These are phyloP conservation scores for Drosophila rubida DNA, from an alignment of 2,888 invertebrate species.

Conservation along the genomic window DNA sequence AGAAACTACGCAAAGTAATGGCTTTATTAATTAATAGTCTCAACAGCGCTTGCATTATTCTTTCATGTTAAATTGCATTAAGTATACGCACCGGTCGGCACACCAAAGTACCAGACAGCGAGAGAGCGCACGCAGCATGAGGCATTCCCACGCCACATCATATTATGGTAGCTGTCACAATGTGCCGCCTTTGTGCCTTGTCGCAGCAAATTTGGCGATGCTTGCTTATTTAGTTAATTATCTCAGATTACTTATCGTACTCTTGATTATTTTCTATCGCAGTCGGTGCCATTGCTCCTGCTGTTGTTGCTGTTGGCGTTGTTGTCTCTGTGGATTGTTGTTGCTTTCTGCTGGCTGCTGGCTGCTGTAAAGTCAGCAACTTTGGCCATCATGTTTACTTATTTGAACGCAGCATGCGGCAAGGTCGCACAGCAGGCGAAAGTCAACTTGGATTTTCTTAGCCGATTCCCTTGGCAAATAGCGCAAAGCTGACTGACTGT, in stretches of 20 bases:
- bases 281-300: constrained; percentile 41
- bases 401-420: constrained; percentile 75
- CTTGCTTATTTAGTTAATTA: constrained; percentile 76
- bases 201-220: constrained; percentile 72
- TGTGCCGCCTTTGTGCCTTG: constrained; percentile 50
- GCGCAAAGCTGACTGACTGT: constrained; percentile 22
- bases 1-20: too few relatives aligned
- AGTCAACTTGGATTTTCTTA: constrained; percentile 75
- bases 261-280: constrained; percentile 75
- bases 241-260: constrained; percentile 70
- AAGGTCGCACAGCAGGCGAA: constrained; percentile 69
- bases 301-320: constrained; percentile 18
- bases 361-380: constrained; percentile 74
- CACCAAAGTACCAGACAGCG: constrained; percentile 17
- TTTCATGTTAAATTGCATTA: constrained; percentile 12
- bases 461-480: constrained; percentile 60
- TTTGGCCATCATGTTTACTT: constrained; percentile 74
- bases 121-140: constrained; percentile 32
- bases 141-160: constrained; percentile 11
- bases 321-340: constrained; percentile 25
- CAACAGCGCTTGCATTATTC: neutral
- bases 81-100: constrained; percentile 14
- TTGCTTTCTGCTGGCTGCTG: too few relatives aligned
- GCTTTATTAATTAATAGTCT: neutral
- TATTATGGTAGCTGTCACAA: constrained; percentile 35